Conservation (phyloP, 2,113 vertebrate genomes). For the Oceanites oceanicus region DNA sequence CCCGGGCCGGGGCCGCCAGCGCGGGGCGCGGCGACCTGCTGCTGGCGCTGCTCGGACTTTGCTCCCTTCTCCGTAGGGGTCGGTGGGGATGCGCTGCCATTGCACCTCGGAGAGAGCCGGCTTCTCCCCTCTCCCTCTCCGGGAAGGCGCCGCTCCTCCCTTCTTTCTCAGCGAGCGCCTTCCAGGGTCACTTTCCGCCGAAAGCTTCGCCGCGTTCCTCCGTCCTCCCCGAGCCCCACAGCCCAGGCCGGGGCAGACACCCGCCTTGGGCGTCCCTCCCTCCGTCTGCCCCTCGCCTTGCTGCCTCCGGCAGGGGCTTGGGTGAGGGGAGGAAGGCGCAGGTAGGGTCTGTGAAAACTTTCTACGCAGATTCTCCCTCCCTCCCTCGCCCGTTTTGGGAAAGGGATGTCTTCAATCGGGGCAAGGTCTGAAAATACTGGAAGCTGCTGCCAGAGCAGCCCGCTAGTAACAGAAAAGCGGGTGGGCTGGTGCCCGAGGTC, state of each 20-base stretch:
- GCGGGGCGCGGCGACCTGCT: conserved; percentile 12
- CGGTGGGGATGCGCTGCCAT: neutral
- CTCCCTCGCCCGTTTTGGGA: neutral
- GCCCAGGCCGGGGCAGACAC: neutral
- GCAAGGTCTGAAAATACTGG: neutral
- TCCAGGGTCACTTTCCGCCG: neutral
- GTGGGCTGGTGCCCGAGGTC: neutral
- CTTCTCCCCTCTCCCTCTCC: neutral
- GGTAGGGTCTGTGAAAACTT: conserved; percentile 11
- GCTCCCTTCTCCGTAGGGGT: neutral
- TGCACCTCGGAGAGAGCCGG: neutral
- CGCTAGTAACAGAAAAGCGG: neutral
- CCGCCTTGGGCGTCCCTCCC: too few species aligned
- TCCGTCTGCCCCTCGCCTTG: neutral
- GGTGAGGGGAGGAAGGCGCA: neutral
- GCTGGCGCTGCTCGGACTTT: neutral
- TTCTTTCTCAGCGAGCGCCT: neutral
- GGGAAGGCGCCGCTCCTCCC: neutral
- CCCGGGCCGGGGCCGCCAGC: neutral
- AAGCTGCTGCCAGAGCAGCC: neutral
- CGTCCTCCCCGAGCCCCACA: too few species aligned
- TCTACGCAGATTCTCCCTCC: neutral
- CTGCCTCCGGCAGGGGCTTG: neutral
- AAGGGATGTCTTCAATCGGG: neutral
- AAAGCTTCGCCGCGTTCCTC: neutral